Conservation (phyloP, 92 coral and sea anemone species). For the Pocillopora meandrina region DNA sequence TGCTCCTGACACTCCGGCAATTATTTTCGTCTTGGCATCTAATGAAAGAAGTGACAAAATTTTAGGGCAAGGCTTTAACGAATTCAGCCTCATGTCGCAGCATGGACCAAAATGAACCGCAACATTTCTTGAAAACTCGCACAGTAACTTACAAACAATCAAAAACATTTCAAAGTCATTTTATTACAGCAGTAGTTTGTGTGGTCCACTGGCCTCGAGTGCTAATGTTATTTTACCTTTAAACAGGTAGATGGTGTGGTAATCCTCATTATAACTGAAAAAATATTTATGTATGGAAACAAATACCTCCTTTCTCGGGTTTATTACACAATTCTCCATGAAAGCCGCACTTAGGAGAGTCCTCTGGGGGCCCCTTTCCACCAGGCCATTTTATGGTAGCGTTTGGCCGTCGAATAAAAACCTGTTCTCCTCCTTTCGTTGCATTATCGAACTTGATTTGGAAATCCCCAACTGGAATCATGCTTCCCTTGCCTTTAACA, state of each 20-base stretch:
- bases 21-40: conserved; percentile 73
- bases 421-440: conserved; percentile 72
- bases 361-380: conserved; percentile 80
- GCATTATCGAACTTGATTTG: conserved; percentile 64
- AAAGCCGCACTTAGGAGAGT: conserved; percentile 95
- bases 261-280: not conserved
- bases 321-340: conserved; percentile 76
- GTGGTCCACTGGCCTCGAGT: too few species aligned
- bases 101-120: too few species aligned
- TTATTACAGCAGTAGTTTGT: too few species aligned
- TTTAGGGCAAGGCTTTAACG: too few species aligned
- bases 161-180: too few species aligned
- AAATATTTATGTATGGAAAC: not conserved
- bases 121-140: too few species aligned
- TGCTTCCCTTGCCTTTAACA: conserved; percentile 13
- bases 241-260: too few species aligned
- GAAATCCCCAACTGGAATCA: conserved; percentile 84
- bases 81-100: too few species aligned
- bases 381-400: conserved; percentile 71
- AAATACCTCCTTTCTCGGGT: conserved; percentile 57
- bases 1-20: conserved; percentile 88
- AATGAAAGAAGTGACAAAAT: not conserved
- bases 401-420: conserved; percentile 62
- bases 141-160: too few species aligned
- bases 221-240: too few species aligned